phyloP scores from a whole-genome alignment of 2,888 invertebrate species.

The Ormia ochracea region DNA sequence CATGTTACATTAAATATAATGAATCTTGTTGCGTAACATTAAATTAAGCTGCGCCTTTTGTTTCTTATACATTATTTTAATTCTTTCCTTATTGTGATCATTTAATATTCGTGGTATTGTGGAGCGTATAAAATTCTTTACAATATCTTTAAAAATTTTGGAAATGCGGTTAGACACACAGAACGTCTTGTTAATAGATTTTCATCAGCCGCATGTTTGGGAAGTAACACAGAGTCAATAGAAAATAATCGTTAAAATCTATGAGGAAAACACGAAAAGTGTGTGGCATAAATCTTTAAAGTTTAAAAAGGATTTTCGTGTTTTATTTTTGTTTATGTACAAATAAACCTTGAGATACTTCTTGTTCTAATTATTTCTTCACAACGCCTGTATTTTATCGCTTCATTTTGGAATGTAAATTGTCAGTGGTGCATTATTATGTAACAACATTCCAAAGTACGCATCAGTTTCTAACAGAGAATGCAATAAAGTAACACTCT shows the following conservation, averaged over 20 bases:
- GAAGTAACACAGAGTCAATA: neutral
- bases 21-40: conserved; percentile 39
- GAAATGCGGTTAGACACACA: neutral
- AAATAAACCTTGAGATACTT: conserved; percentile 29
- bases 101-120: conserved; percentile 40
- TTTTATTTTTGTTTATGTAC: conserved; percentile 16
- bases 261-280: conserved; percentile 38
- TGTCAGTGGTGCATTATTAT: conserved; percentile 10
- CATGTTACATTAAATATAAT: conserved; percentile 45
- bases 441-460: conserved; percentile 16
- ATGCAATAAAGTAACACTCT: conserved; percentile 1
- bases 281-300: conserved; percentile 51
- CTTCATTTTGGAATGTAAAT: neutral
- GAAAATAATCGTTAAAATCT: conserved; percentile 40
- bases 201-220: conserved; percentile 11
- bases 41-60: conserved; percentile 47
- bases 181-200: conserved; percentile 1
- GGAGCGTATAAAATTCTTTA: neutral
- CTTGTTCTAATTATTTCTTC: conserved; percentile 39
- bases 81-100: conserved; percentile 28
- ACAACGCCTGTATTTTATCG: neutral
- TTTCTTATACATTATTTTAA: conserved; percentile 5
- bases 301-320: conserved; percentile 54
- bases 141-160: neutral
- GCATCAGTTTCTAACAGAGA: neutral